Evolutionary conservation across 2,797 vertebrate species (phyloP).

Genomic region (Propithecus perrieri): DNA sequence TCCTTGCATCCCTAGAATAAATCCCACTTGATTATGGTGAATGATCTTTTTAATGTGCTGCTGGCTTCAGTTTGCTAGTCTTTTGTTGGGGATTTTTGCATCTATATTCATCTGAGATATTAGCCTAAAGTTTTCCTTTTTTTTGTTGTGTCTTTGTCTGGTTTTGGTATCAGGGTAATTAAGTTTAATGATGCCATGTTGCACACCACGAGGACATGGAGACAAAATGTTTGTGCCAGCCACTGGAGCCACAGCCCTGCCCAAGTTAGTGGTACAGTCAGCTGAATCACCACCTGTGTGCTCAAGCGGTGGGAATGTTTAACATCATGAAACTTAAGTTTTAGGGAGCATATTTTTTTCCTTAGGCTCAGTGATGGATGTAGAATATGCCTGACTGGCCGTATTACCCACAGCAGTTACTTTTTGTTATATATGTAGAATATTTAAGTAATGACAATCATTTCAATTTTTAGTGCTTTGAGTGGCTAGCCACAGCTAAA

Average conservation of each 20-base stretch:
- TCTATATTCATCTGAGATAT: no score
- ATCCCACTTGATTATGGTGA: no score
- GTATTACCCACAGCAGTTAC: background rate
- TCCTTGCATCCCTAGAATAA: no score
- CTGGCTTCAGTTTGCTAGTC: no score
- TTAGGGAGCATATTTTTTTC: fast-evolving
- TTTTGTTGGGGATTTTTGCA: no score
- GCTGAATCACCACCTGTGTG: fast-evolving
- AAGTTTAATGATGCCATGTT: background rate
- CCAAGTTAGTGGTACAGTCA: no score
- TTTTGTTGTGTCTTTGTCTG: no score
- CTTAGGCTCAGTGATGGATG: background rate
- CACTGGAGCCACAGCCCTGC: background rate
- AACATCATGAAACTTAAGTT: fast-evolving
- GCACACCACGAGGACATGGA: background rate
- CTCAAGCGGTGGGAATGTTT: no score
- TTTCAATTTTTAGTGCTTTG: background rate
- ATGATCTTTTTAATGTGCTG: no score
- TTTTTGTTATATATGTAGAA: background rate
- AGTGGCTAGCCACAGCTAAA: background rate
- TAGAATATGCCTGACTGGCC: background rate
- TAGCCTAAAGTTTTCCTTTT: no score
- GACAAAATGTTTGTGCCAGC: fast-evolving
- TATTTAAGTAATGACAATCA: background rate
- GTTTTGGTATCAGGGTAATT: no score